Evolutionary conservation across 2,113 vertebrate genomes (phyloP), one percentile per base, ranked within the genome.

Genomic region (Ochotona curzoniae): DNA sequence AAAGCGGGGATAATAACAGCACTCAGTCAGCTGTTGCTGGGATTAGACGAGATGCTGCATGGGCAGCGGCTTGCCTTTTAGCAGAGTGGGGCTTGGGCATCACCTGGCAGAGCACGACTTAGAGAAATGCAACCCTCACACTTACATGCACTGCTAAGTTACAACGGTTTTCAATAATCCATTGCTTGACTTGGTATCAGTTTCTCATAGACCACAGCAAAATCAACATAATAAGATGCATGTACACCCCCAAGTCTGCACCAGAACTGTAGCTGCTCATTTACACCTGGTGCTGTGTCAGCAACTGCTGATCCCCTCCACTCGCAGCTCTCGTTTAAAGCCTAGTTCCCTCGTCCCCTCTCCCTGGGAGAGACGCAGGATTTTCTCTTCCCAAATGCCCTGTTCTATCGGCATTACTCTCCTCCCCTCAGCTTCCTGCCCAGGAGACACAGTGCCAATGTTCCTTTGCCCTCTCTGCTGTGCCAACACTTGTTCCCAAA

Each of bases 381-480:
- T 28, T 32, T 30, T n/a, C 47, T 54, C 30, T 75, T 32, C 38
- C 87, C 10, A 8, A 5, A 25, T 3, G 0, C 5, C 32, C n/a
- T 70, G 1, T 15, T 57, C 21, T 0, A 17, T 57, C 49, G 35
- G 25, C 4, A 1, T 5, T 20, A 51, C 44, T 30, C 17, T 44
- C 21, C 12, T 35, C 69, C 2, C 30, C 75, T 38, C 49, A 83
- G 32, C 21, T 83, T 90, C 26, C 38, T 23, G 57, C 9, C 47
- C 17, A n/a, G n/a, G 23, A 3, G 20, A 23, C 0, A 1, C 8
- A 26, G 0, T 2, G 13, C 6, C 8, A 32, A 23, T 21, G 2
- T 5, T 69, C 61, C 12, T 57, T 35, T 73, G 78, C 47, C 17
- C 7, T n/a, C 2, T 14, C 80, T 23, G 1, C 25, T 0, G 14